Percentiles rank a stretch among this genome's conserved stretches.
Conservation (phyloP, 2,888 invertebrate species). For the Cerceris ruficornis region DNA sequence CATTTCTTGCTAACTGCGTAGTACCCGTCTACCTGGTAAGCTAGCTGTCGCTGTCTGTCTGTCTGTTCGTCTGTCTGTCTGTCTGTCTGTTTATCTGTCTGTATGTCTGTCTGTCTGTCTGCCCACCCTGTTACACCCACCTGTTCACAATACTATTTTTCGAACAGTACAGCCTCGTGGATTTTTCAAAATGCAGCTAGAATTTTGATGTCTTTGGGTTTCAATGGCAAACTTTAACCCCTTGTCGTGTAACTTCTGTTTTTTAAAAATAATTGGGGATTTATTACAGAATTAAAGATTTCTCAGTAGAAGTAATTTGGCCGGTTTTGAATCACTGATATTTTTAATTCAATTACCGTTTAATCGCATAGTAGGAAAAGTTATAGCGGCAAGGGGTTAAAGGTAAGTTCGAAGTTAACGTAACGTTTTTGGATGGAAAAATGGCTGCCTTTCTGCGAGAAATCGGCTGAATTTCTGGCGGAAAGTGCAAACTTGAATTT, state of each 20-base stretch:
- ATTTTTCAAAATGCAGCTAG: neutral
- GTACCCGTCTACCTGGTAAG: slow-evolving; percentile 75
- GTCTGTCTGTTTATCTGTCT: slow-evolving; percentile 60
- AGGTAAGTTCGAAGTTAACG: no score
- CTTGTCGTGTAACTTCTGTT: no score
- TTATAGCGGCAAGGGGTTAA: no score
- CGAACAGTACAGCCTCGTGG: slow-evolving; percentile 51
- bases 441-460: neutral
- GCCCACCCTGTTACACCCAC: slow-evolving; percentile 59
- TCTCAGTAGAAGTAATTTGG: neutral
- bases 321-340: neutral
- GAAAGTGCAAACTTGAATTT: no score
- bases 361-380: no score
- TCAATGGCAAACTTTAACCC: no score
- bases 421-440: neutral
- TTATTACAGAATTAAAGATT: neutral
- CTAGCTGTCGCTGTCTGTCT: slow-evolving; percentile 76
- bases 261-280: no score
- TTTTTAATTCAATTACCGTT: neutral
- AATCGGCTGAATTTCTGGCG: neutral
- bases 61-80: slow-evolving; percentile 59
- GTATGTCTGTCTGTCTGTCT: slow-evolving; percentile 66
- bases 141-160: slow-evolving; percentile 55
- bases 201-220: no score
- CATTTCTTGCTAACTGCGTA: slow-evolving; percentile 68